Evolutionary conservation across 1,140 invertebrate genomes (phyloP), one percentile per base, ranked within the genome.

Genomic region (Sinonovacula constricta): DNA sequence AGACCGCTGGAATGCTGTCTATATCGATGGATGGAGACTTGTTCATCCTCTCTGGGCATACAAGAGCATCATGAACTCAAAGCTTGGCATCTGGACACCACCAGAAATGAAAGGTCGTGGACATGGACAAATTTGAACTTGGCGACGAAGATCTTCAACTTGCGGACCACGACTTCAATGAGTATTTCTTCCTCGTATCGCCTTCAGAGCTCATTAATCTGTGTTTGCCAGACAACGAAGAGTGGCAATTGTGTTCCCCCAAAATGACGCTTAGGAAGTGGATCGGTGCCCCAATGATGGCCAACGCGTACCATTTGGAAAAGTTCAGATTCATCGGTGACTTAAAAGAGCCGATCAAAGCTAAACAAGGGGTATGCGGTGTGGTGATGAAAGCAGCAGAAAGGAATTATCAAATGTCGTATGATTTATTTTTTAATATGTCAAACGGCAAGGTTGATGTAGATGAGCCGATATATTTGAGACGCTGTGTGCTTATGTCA

Each of bases 21-120:
- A 80, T 69, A 69, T 85, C n/a, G 80, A 85, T 49, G 79, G 77
- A 15, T 85, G 84, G 84, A 53, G 81, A 34, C 69, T 85, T n/a
- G 72, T 85, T 26, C 81, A 85, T 76, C 87, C 88, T 14, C 91
- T 92, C 5, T 92, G 90, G 89, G 91, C 76, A 3, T 66, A 62
- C 36, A 77, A 77, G 33, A 68, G 49, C n/a, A 24, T 72, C 49
- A 59, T 53, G 4, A 67, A 30, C 39, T 71, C 63, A 53, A 67
- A 80, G 28, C 18, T 34, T 1, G 76, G 68, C 10, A 69, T 28
- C 56, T 71, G 67, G 68, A n/a, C 22, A 51, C 68, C 59, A 36
- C 24, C 18, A 18, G 4, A 67, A 3, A 15, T 22, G 45, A 15
- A 30, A n/a, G 33, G 74, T 57, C 1, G 51, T 45, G 28, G 22